Evolutionary conservation across 2,888 invertebrate genomes (phyloP).

Genomic region (Parthenolecanium corni): DNA sequence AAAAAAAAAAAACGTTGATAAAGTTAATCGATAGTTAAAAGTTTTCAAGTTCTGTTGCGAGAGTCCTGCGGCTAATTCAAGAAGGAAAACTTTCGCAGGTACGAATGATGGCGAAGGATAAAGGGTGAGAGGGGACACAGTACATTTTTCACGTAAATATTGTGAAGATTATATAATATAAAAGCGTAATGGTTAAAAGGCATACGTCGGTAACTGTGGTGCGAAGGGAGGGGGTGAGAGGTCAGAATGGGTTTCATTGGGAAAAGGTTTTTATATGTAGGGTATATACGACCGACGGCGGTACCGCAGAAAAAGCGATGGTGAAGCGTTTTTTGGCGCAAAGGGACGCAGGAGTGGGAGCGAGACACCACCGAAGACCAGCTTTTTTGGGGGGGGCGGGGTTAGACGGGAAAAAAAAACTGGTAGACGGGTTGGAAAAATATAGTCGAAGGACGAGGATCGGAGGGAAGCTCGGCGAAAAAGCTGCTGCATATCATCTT

Average conservation of each 20-base stretch:
- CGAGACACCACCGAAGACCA: no score
- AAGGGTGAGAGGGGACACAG: constrained; percentile 5
- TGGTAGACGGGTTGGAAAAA: neutral
- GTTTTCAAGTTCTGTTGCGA: constrained; percentile 18
- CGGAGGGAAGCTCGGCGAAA: neutral
- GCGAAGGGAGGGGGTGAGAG: neutral
- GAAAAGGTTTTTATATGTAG: constrained; percentile 1
- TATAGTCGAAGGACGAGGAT: constrained; percentile 4
- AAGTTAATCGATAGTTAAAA: constrained; percentile 25
- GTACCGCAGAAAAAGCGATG: neutral
- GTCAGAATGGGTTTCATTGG: constrained; percentile 24
- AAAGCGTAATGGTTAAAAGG: constrained; percentile 26
- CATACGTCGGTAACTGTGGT: constrained; percentile 9
- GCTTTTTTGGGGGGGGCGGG: constrained; percentile 3
- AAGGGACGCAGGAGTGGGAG: neutral
- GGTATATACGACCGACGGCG: no score
- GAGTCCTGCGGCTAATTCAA: constrained; percentile 16
- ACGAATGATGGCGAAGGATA: neutral
- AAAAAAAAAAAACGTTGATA: constrained; percentile 22
- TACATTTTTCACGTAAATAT: constrained; percentile 23
- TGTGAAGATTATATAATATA: constrained; percentile 25
- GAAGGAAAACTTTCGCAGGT: constrained; percentile 22
- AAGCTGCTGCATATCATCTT: constrained; percentile 47
- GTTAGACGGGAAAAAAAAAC: neutral
- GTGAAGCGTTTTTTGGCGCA: constrained; percentile 13